These are phyloP conservation scores for Ormyrus nitidulus DNA, from an alignment of 2,888 invertebrate genomes.

Conservation along the genomic window DNA sequence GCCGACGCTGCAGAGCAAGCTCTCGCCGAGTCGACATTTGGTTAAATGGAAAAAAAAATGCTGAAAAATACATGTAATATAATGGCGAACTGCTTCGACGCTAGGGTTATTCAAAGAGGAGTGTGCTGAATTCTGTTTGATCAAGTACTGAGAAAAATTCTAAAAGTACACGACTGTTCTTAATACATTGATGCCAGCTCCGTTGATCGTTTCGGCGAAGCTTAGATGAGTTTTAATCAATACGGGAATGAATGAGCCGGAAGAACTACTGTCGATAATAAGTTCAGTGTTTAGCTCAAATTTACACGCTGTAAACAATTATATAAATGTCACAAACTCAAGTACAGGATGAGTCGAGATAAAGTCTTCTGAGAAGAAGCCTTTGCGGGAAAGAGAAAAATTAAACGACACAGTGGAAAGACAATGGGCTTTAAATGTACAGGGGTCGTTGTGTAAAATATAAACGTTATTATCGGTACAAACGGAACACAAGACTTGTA, in stretches of 20 bases:
- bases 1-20: neutral
- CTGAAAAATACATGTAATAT: conserved; percentile 45
- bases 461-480: conserved; percentile 61
- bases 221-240: conserved; percentile 36
- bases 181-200: conserved; percentile 37
- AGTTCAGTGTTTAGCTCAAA: conserved; percentile 33
- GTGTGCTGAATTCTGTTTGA: conserved; percentile 23
- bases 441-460: conserved; percentile 63
- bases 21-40: conserved; percentile 30
- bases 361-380: conserved; percentile 17
- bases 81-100: conserved; percentile 35
- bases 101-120: conserved; percentile 26
- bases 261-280: neutral
- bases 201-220: conserved; percentile 21
- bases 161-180: conserved; percentile 41
- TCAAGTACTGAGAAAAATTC: neutral
- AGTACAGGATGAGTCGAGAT: conserved; percentile 6
- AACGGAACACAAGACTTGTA: conserved; percentile 67
- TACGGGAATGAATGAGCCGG: neutral
- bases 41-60: neutral
- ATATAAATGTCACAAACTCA: conserved; percentile 41
- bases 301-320: conserved; percentile 32
- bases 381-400: neutral
- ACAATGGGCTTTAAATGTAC: conserved; percentile 57
- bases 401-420: conserved; percentile 20